These are phyloP conservation scores for Podargus strigoides DNA, from an alignment of 2,797 vertebrate genomes.

Conservation along the genomic window DNA sequence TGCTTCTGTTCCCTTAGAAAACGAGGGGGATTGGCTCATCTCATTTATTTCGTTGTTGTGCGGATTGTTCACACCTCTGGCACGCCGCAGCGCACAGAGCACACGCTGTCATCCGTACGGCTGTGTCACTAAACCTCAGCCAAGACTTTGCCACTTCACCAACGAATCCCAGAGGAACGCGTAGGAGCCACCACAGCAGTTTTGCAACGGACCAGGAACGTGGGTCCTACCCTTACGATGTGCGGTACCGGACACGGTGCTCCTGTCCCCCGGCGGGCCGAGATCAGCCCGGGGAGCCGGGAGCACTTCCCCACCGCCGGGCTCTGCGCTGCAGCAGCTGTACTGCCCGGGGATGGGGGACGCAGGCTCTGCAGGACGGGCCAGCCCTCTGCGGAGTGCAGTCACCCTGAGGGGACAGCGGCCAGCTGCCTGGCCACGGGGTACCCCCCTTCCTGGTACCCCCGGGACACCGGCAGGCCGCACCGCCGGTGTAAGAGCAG, in stretches of 20 bases:
- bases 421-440: not conserved
- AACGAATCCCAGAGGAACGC: rapidly evolving
- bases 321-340: not conserved
- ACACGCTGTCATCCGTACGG: rapidly evolving
- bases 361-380: not conserved
- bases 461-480: not conserved
- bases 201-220: rapidly evolving
- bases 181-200: not conserved
- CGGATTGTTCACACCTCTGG: not conserved
- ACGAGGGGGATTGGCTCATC: not conserved
- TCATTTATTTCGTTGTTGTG: too few species aligned
- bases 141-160: not conserved
- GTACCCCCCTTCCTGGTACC: too few species aligned
- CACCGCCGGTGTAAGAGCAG: rapidly evolving
- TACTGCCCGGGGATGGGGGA: rapidly evolving
- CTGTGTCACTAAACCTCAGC: not conserved
- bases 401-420: not conserved
- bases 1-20: not conserved
- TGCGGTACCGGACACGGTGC: not conserved
- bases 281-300: not conserved
- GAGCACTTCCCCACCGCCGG: not conserved
- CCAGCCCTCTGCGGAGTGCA: not conserved
- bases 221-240: not conserved
- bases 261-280: not conserved
- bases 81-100: not conserved